Base-by-base conservation (phyloP, 2,888 invertebrate species). In the Agrochola macilenta region DNA sequence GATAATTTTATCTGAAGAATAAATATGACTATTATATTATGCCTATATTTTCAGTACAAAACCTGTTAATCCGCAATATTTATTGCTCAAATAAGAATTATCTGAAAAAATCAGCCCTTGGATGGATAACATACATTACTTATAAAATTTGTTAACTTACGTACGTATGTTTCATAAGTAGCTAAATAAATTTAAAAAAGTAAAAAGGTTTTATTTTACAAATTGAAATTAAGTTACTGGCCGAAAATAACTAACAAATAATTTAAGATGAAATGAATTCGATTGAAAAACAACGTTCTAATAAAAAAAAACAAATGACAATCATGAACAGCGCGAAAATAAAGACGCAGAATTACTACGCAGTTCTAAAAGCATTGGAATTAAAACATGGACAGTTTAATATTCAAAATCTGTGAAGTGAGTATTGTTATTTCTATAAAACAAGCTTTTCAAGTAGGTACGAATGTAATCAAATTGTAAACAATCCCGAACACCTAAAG, bases 231-330 rank as follows among this genome's bases (percentile, higher is more conserved):
- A 43, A 20, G 9, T 52, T 9, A 54, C 81, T 66, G 81, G 85
- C 71, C 14, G 46, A 46, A 63, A 68, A 64, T 35, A 69, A n/a
- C 20, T 30, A 23, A 39, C 11, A 23, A 54, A 49, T 11, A n/a
- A 14, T 12, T 3, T 9, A 39, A 39, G 1, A 57, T 9, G 3
- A 26, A 43, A n/a, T n/a, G n/a, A 60, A 20, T 70, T 39, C 26
- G 3, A 49, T 75, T 1, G 0, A 30, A 78, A 52, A 20, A 11
- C 60, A 61, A 69, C 26, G 9, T 43, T 4, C 0, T 20, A 17
- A 9, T 20, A 46, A 23, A 58, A 70, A 73, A 65, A 82, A 85
- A 83, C 72, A 75, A 85, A 73, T 61, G 64, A 74, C 46, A 46
- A 12, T 78, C 74, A 17, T 12, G 30, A 49, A 26, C 1, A 7